Evolutionary conservation across 2,888 invertebrate species (phyloP).

Genomic region (Drosophila imparisetae): DNA sequence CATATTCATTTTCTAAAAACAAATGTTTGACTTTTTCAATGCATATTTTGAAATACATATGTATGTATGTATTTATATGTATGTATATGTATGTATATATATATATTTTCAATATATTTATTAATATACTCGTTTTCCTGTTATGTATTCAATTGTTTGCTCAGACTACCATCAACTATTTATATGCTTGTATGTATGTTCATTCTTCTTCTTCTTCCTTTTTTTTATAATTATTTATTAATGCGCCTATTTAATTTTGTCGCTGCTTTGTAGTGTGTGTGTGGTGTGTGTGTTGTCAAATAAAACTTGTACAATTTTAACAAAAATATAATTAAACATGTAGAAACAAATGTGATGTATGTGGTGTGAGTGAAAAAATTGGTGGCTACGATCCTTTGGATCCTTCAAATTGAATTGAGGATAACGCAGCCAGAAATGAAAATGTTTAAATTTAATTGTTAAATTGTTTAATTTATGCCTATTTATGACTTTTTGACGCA

Average conservation of each 20-base stretch:
- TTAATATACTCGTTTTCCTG: conserved; percentile 28
- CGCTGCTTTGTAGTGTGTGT: conserved; percentile 25
- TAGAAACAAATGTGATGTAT: conserved; percentile 63
- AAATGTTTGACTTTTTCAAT: conserved; percentile 21
- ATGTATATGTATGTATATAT: conserved; percentile 5
- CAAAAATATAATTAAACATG: conserved; percentile 39
- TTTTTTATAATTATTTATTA: conserved; percentile 45
- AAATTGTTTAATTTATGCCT: conserved; percentile 62
- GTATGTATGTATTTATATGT: conserved; percentile 19
- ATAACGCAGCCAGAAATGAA: conserved; percentile 26
- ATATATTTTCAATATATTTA: conserved; percentile 41
- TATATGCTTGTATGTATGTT: conserved; percentile 48
- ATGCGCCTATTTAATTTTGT: conserved; percentile 51
- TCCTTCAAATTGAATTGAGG: neutral
- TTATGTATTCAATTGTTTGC: conserved; percentile 50
- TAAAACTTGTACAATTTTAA: conserved; percentile 25
- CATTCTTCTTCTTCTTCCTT: conserved; percentile 19
- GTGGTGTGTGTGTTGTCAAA: conserved; percentile 25
- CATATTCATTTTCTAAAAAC: neutral
- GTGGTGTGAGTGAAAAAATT: conserved; percentile 55
- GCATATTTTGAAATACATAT: conserved; percentile 22
- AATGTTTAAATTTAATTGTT: conserved; percentile 48
- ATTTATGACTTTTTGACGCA: conserved; percentile 79
- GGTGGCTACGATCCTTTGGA: conserved; percentile 9
- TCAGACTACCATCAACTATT: conserved; percentile 76